Evolutionary conservation across 2,888 invertebrate species (phyloP), one percentile per base, ranked within the genome.

Genomic region (Lepidocyrtoides sp.): DNA sequence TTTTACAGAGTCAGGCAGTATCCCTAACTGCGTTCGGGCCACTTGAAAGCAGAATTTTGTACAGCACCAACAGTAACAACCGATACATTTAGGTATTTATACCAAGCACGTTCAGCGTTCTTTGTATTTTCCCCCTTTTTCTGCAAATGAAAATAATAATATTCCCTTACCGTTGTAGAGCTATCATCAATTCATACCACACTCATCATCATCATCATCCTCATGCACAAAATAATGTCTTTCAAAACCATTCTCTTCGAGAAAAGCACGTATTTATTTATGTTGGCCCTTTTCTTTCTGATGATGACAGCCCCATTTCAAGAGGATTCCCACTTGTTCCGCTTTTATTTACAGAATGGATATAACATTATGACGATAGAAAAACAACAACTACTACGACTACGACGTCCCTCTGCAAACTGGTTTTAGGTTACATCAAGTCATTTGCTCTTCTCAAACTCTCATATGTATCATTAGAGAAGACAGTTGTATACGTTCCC

Each of bases 291-390:
- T 36, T 23, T 66, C 66, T 66, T 51, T 32, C 81, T 82, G 81
- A 82, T 83, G 66, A 85, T 85, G 85, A 85, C 85, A 69, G 54
- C 23, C 85, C 72, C 85, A 85, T 85, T 85, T 85, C 85, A 72
- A 72, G 69, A 72, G 72, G 85, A 72, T 85, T 69, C 85, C 72
- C 85, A 85, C 72, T 72, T 85, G 83, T 66, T 66, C 51, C 48
- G 12, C 20, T 57, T 85, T 69, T 85, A 85, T 85, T 85, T 85
- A 72, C 85, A 83, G 81, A 81, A 36, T 36, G 23, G n/a, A 57
- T 77, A 51, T 12, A 32, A 29, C 12, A 77, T 77, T 77, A 77
- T 77, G 48, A 81, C 60, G 69, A 44, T 14, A 23, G n/a, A 14
- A 26, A 0, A 72, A 72, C 41, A 72, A 41, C 20, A 72, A 20